A percentile compares a stretch with the other conserved stretches of the same genome.
Evolutionary conservation across 2,888 invertebrate species (phyloP).

Genomic region (Stenoptilia bipunctidactyla): DNA sequence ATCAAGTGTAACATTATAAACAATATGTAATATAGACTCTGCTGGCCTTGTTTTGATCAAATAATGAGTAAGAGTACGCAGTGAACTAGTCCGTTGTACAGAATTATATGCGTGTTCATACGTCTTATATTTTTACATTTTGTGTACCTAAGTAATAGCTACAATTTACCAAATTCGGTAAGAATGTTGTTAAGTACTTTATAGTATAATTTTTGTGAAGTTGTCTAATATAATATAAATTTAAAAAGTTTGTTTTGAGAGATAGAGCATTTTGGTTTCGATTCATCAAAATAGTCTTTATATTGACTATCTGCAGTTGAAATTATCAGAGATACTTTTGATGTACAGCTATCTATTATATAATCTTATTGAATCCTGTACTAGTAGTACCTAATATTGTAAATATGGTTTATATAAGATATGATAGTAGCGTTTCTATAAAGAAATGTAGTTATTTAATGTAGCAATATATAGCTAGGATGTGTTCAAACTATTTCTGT

Average conservation of each 20-base stretch:
- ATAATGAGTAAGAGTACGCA: too few species aligned
- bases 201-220: conserved; percentile 5
- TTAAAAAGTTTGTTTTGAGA: conserved; percentile 3
- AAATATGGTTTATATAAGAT: conserved; percentile 38
- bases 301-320: too few species aligned
- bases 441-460: conserved; percentile 37
- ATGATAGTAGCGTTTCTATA: conserved; percentile 53
- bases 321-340: too few species aligned
- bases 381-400: conserved; percentile 25
- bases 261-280: conserved; percentile 16
- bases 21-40: too few species aligned
- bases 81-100: too few species aligned
- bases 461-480: conserved; percentile 66
- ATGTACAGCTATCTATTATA: conserved; percentile 39
- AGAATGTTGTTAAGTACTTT: not conserved
- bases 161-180: too few species aligned
- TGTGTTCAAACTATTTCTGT: conserved; percentile 60
- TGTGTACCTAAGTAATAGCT: too few species aligned
- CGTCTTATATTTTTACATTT: too few species aligned
- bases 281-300: too few species aligned
- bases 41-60: too few species aligned
- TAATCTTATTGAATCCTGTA: conserved; percentile 37
- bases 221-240: conserved; percentile 3
- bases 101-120: not conserved
- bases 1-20: too few species aligned